A percentile compares a stretch with the other conserved stretches of the same genome.
Evolutionary conservation across 2,113 vertebrate genomes (phyloP).

Genomic region (Willisornis vidua): DNA sequence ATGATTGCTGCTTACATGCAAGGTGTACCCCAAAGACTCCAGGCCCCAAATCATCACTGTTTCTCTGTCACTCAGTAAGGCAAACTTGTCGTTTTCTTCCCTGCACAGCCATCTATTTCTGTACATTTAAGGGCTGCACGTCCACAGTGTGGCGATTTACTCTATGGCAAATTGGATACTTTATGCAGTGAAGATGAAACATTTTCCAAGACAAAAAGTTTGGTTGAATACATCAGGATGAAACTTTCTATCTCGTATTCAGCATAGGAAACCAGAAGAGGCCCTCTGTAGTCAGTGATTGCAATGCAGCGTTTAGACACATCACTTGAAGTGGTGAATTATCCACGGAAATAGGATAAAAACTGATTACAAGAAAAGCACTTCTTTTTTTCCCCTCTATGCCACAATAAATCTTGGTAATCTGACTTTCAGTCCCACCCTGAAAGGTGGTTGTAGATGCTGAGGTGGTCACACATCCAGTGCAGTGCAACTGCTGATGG

Average conservation of each 20-base stretch:
- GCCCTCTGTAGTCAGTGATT: background rate
- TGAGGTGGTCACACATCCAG: background rate
- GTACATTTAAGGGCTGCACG: background rate
- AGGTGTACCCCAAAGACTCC: background rate
- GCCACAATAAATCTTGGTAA: background rate
- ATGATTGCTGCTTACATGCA: background rate
- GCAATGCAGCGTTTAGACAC: fast-evolving
- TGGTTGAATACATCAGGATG: background rate
- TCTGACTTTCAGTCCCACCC: background rate
- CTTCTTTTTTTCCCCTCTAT: background rate
- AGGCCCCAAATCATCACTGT: fast-evolving
- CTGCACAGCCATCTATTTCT: background rate
- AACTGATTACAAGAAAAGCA: background rate
- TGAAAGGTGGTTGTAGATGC: background rate
- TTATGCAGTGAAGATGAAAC: background rate
- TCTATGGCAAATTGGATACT: background rate
- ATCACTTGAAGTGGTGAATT: background rate
- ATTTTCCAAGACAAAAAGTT: background rate
- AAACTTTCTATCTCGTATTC: background rate
- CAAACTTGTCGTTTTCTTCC: background rate
- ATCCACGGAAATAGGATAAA: background rate
- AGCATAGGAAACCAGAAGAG: background rate
- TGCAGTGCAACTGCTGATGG: background rate
- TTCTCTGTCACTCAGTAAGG: background rate
- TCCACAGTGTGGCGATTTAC: background rate